Evolutionary conservation across 2,888 invertebrate species (phyloP), one percentile per base, ranked within the genome.

Genomic region (Labia minor): DNA sequence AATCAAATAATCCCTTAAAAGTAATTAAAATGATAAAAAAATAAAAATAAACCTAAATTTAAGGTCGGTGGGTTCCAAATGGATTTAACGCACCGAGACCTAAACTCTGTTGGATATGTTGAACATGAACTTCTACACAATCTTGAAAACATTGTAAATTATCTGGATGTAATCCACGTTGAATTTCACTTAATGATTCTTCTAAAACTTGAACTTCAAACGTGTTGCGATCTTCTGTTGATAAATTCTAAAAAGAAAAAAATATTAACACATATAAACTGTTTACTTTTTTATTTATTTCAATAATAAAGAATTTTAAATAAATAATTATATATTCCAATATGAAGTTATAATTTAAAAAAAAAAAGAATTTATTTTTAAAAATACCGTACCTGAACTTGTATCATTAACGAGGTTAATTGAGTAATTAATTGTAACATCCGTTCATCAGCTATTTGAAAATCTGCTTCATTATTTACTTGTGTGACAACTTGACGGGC

Each of bases 171-270:
- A 95, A 78, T 74, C 89, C 88, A 68, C 86, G 83, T 77, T 92
- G 90, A 65, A 95, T 91, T 75, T 94, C 90, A 73, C 90, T 89
- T 81, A 96, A 88, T 61, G 95, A 92, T 19, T 93, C 95, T 79
- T 94, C 92, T 62, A 95, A 80, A 19, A 93, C 90, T 77, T 90
- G 89, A 66, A 95, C 81, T 76, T 96, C 95, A 78, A 93, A 94
- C 1, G 92, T 90, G 77, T 92, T 95, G 76, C 90, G 86, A 75
- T 92, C 89, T 1, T 88, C 88, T 77, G 89, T 88, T 6, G 89
- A 83, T 68, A 85, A 78, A 75, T 86, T 86, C 82, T 82, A 74
- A 11, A 72, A 69, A 65, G 72, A 69, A 64, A 63, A 73, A 73
- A 67, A 64, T 37, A 26, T 26, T 26, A 26, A 26, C 26, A 26